Percentiles rank a stretch among this genome's conserved stretches.
These are phyloP conservation scores for Prunella fulvescens DNA, from an alignment of 2,113 vertebrate species.

Conservation along the genomic window DNA sequence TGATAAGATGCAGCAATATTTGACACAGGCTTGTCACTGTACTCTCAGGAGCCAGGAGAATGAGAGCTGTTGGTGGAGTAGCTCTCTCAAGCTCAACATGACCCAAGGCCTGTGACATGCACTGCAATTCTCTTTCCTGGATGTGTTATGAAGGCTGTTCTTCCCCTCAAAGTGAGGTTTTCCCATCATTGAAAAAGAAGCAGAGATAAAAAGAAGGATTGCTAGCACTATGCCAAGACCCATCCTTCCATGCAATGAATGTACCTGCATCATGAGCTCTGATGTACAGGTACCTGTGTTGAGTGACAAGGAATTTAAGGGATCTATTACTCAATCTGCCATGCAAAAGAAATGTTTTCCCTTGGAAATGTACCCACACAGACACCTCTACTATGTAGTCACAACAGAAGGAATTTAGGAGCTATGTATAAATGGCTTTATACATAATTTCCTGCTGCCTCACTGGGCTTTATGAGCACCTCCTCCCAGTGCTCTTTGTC, in stretches of 20 bases:
- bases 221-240: neutral
- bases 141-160: neutral
- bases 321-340: neutral
- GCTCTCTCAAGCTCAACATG: neutral
- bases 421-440: neutral
- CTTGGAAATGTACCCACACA: neutral
- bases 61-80: neutral
- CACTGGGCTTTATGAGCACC: neutral
- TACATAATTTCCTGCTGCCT: neutral
- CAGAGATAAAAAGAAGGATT: neutral
- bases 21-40: fast-evolving
- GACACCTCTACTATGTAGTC: neutral
- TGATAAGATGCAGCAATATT: too few relatives aligned
- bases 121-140: neutral
- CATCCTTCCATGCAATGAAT: neutral
- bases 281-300: fast-evolving
- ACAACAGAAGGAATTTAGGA: neutral
- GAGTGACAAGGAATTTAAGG: neutral
- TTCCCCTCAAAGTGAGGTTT: neutral
- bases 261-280: neutral
- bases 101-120: fast-evolving
- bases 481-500: neutral
- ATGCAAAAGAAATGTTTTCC: neutral
- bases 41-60: neutral
- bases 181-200: neutral